Conservation (phyloP, 2,888 invertebrate species). For the Heliconius ethilla region DNA sequence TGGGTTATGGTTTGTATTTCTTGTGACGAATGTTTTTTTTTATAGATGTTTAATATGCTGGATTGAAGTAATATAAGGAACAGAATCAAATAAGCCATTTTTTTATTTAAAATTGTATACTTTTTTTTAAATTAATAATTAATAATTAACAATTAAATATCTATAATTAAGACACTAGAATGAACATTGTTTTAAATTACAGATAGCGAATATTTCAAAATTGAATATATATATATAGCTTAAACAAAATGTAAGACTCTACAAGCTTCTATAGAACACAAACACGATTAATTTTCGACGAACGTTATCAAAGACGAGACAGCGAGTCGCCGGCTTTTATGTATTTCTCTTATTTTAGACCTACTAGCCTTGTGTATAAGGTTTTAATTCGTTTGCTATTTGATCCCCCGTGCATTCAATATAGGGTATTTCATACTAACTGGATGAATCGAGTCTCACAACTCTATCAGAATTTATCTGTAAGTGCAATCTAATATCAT, state of each 20-base stretch:
- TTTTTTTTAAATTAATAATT: background rate
- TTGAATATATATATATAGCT: constrained; percentile 21
- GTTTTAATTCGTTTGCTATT: constrained; percentile 51
- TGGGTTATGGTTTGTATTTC: background rate
- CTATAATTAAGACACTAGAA: background rate
- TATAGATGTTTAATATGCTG: background rate
- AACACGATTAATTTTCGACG: constrained; percentile 48
- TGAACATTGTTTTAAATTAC: background rate
- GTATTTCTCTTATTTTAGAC: constrained; percentile 29
- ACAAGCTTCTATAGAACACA: constrained; percentile 32
- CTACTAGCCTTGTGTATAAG: constrained; percentile 54
- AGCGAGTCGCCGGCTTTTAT: constrained; percentile 65
- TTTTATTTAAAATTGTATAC: background rate
- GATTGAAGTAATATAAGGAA: background rate
- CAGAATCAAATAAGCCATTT: background rate
- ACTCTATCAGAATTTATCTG: constrained; percentile 11
- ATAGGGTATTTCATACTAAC: constrained; percentile 40
- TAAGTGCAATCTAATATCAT: background rate
- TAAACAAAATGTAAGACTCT: constrained; percentile 26
- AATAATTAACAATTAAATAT: background rate
- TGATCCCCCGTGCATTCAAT: constrained; percentile 28
- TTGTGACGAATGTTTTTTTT: constrained; percentile 4
- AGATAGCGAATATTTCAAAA: constrained; percentile 13
- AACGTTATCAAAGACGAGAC: constrained; percentile 74
- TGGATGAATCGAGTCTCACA: constrained; percentile 9